These are phyloP conservation scores for Reticulitermes speratus DNA, from an alignment of 1,140 invertebrate species.

Conservation along the genomic window DNA sequence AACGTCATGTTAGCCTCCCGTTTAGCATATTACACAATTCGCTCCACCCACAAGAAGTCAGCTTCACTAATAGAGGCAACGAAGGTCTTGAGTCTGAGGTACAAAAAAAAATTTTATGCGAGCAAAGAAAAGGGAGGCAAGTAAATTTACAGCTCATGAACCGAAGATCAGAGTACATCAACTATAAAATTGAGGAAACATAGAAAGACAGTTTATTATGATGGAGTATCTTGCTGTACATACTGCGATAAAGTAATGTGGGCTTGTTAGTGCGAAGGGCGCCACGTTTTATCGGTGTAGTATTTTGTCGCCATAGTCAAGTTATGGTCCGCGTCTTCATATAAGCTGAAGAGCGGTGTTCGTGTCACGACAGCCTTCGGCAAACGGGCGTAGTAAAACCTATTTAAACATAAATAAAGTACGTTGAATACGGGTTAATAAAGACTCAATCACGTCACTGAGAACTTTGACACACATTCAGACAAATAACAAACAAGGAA, in stretches of 20 bases:
- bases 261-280: background rate
- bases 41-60: background rate
- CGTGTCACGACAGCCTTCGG: background rate
- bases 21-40: background rate
- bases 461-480: too few relatives aligned
- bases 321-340: background rate
- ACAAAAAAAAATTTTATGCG: background rate
- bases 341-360: background rate
- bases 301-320: background rate
- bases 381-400: background rate
- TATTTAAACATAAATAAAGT: background rate
- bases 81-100: background rate
- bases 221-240: background rate
- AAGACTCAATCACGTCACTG: background rate
- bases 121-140: background rate
- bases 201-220: background rate
- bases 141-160: background rate
- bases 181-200: background rate
- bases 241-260: background rate
- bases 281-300: background rate
- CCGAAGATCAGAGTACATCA: background rate
- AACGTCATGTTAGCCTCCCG: background rate
- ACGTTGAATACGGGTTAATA: background rate
- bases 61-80: background rate
- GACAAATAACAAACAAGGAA: too few relatives aligned